These are phyloP conservation scores for Maccullochella peelii DNA, from an alignment of 2,113 vertebrate species.

Conservation along the genomic window DNA sequence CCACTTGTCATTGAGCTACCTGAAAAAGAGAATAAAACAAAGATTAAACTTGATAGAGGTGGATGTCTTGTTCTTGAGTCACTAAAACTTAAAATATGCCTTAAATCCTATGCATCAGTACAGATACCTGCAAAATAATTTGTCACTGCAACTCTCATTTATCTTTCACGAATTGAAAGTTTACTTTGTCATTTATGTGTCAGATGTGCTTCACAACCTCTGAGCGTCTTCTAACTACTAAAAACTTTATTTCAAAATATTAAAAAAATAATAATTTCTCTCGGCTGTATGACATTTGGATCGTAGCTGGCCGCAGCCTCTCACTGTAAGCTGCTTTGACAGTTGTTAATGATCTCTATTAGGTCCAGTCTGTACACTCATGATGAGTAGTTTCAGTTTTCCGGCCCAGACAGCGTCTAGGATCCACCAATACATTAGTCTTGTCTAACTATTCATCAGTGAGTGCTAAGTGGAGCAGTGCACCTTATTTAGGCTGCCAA, in stretches of 20 bases:
- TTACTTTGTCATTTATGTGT: neutral
- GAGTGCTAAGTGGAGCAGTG: slow-evolving; percentile 54
- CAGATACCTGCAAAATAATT: neutral
- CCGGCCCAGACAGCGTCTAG: slow-evolving; percentile 18
- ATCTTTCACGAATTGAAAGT: neutral
- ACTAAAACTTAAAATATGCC: neutral
- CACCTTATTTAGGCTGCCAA: slow-evolving; percentile 53
- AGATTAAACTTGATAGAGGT: neutral
- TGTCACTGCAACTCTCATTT: neutral
- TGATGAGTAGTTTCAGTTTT: slow-evolving; percentile 42
- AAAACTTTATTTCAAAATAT: neutral
- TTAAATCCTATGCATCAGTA: neutral
- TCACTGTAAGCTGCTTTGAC: slow-evolving; percentile 9
- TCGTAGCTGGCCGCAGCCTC: slow-evolving; percentile 11
- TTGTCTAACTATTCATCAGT: slow-evolving; percentile 57
- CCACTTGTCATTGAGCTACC: slow-evolving; percentile 86
- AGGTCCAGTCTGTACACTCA: slow-evolving; percentile 8
- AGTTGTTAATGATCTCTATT: slow-evolving; percentile 39
- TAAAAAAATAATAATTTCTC: too few relatives aligned
- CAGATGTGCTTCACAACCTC: neutral
- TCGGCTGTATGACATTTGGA: neutral
- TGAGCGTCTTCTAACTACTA: neutral
- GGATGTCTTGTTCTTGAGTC: neutral
- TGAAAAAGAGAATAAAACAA: slow-evolving; percentile 73
- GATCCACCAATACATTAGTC: slow-evolving; percentile 36